These are phyloP conservation scores for Drosophila biarmipes DNA, from an alignment of 1,140 invertebrate genomes.

Conservation along the genomic window DNA sequence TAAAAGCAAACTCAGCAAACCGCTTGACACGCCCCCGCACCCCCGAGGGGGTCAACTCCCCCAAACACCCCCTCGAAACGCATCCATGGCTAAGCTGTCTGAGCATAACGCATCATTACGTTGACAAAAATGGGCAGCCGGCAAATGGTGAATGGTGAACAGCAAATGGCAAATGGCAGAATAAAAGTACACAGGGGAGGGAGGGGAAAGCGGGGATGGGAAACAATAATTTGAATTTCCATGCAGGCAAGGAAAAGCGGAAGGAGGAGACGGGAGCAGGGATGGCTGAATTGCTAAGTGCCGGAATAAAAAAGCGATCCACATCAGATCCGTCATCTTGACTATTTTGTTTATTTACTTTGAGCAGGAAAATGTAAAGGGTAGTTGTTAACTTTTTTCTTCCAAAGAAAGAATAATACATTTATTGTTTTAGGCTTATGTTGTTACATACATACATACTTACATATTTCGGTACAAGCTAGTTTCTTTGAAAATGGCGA, in stretches of 20 bases:
- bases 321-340: slow-evolving; percentile 17
- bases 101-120: slow-evolving; percentile 74
- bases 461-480: not conserved
- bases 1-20: slow-evolving; percentile 45
- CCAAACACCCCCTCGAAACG: slow-evolving; percentile 1
- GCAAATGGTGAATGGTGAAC: slow-evolving; percentile 31
- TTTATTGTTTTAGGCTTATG: no score
- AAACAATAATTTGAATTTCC: slow-evolving; percentile 58
- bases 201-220: not conserved
- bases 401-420: no score
- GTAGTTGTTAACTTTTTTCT: no score
- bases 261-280: slow-evolving; percentile 16
- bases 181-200: slow-evolving; percentile 33
- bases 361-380: not conserved
- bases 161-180: slow-evolving; percentile 23
- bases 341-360: not conserved
- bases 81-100: slow-evolving; percentile 49
- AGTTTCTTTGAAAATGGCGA: no score
- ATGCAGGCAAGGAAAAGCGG: slow-evolving; percentile 47
- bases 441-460: no score
- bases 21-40: slow-evolving; percentile 30
- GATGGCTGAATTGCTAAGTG: slow-evolving; percentile 20
- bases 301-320: slow-evolving; percentile 46
- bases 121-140: slow-evolving; percentile 58
- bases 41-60: not conserved